Evolutionary conservation across 2,113 vertebrate species (phyloP), one percentile per base, ranked within the genome.

Genomic region (Microtus pennsylvanicus): DNA sequence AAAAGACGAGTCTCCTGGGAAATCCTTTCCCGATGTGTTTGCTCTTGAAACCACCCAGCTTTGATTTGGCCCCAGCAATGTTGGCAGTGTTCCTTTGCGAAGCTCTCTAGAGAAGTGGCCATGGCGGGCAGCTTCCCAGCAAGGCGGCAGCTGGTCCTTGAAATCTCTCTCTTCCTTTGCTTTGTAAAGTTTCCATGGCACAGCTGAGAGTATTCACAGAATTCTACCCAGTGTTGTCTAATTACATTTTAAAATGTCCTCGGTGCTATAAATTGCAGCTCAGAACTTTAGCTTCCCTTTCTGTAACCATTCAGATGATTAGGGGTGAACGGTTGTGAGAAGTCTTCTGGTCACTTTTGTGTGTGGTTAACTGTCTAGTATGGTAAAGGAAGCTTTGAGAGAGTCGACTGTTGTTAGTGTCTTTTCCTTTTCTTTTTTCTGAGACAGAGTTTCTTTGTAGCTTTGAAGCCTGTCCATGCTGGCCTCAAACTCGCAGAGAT

Each of bases 121-220:
- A 14, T 75, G 81, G 86, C 42, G 91, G 52, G 87, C 4, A 0
- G 81, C 65, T 87, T 93, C 61, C 90, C 72, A 0, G 1, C 70
- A 93, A 97, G 89, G 58, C n/a, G 81, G 89, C 89, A 95, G 78
- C 91, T 92, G 80, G 69, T 30, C 69, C 65, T 94, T 94, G 69
- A 89, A 88, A 91, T 77, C 45, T 85, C 1, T 82, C 58, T 92
- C 75, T 93, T 93, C 87, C 50, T 96, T 96, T 95, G 69, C 42
- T 96, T 94, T 94, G 83, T 78, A 67, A 96, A 93, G 76, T 95
- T 97, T 97, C 78, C 28, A 28, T 91, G 87, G 87, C 78, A 94
- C 69, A 93, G 89, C 69, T 94, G 96, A 97, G n/a, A 89, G 87
- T 76, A n/a, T 90, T 97, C 90, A 89, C 87, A 94, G 90, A 92